Evolutionary conservation across 2,797 vertebrate genomes (phyloP).

Genomic region (Garrulus glandarius): DNA sequence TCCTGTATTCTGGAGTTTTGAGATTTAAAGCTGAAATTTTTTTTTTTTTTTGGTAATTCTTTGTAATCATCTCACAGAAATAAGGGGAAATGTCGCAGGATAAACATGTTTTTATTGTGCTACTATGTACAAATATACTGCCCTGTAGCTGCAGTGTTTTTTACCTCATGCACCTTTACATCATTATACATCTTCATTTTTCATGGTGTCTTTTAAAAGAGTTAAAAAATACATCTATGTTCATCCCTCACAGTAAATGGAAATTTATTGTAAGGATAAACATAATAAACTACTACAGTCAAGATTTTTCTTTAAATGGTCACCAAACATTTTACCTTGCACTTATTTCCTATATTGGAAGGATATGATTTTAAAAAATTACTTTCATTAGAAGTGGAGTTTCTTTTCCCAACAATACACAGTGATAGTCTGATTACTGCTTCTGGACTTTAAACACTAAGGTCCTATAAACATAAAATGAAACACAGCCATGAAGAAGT

Average conservation of each 20-base stretch:
- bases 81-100: neutral
- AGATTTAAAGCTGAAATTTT: neutral
- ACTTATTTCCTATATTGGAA: neutral
- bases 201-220: neutral
- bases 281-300: neutral
- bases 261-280: neutral
- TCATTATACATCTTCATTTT: neutral
- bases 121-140: neutral
- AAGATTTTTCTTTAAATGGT: neutral
- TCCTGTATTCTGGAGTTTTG: neutral
- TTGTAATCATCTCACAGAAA: neutral
- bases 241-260: neutral
- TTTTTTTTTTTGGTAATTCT: neutral
- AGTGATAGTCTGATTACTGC: neutral
- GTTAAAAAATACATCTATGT: neutral
- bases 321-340: neutral
- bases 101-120: neutral
- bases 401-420: neutral
- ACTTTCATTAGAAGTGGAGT: neutral
- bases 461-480: neutral
- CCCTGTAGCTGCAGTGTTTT: neutral
- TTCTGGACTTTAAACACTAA: neutral
- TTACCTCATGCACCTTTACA: neutral
- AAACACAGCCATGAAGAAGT: neutral
- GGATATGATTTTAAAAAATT: neutral